These are phyloP conservation scores for Acromyrmex echinatior DNA, from an alignment of 1,140 invertebrate species.

Conservation along the genomic window DNA sequence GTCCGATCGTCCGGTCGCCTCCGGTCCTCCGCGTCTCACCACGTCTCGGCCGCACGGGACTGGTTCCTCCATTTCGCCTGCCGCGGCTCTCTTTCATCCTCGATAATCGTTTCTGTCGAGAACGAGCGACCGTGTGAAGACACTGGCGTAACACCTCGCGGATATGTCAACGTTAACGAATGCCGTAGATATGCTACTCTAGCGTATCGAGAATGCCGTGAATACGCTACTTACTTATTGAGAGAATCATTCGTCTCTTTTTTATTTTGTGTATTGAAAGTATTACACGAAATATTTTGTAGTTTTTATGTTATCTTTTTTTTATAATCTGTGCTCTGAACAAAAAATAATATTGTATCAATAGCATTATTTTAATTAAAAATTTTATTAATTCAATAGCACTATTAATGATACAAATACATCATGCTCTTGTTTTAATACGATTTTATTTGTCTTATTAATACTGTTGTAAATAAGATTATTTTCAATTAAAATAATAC, in stretches of 20 bases:
- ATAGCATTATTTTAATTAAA: no score
- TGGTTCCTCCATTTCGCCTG: conserved; percentile 55
- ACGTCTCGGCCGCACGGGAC: conserved; percentile 55
- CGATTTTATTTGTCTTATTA: no score
- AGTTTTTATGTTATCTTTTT: background rate
- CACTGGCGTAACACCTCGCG: conserved; percentile 50
- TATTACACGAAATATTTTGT: background rate
- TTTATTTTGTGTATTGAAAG: background rate
- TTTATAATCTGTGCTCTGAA: background rate
- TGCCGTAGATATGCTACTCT: background rate
- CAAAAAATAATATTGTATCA: no score
- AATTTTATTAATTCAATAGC: no score
- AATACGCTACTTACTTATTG: no score
- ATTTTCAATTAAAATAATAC: no score
- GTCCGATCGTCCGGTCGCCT: conserved; percentile 54
- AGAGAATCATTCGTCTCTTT: background rate
- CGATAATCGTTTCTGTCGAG: conserved; percentile 68
- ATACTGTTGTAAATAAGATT: no score
- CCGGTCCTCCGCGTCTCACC: conserved; percentile 50
- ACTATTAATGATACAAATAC: no score
- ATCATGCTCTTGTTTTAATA: no score
- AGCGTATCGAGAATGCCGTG: background rate
- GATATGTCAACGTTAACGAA: conserved; percentile 18
- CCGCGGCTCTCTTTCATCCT: conserved; percentile 51
- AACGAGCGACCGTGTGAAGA: conserved; percentile 42